Percentiles rank a stretch among this genome's conserved stretches.
These are phyloP conservation scores for Nasonia longicornis DNA, from an alignment of 1,140 invertebrate genomes.

Conservation along the genomic window DNA sequence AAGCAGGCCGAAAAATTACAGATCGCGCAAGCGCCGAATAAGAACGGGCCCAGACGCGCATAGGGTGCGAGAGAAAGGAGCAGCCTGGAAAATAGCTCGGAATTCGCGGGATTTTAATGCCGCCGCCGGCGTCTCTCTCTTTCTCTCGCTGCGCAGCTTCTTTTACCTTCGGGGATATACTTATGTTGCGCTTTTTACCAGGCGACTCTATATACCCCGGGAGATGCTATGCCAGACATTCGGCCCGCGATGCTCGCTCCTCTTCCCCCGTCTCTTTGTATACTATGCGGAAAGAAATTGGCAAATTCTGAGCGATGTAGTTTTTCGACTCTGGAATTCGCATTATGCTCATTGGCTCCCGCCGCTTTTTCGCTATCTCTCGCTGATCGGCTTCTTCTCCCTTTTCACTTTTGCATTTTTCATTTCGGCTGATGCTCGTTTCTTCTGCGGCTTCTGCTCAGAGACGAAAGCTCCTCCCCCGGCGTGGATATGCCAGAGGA, in stretches of 20 bases:
- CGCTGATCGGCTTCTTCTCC: too few species aligned
- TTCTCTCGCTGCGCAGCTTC: not conserved
- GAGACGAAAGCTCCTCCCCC: too few species aligned
- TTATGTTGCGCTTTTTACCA: slow-evolving; percentile 15
- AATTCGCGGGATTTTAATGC: slow-evolving; percentile 30
- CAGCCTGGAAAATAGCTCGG: slow-evolving; percentile 18
- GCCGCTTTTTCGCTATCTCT: not conserved
- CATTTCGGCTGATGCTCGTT: not conserved
- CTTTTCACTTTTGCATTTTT: not conserved
- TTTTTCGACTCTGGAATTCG: slow-evolving; percentile 22
- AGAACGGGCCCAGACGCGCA: not conserved
- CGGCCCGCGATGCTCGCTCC: not conserved
- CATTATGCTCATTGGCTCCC: slow-evolving; percentile 20
- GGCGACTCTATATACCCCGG: not conserved
- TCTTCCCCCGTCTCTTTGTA: too few species aligned
- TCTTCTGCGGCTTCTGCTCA: too few species aligned
- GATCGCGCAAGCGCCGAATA: slow-evolving; percentile 30
- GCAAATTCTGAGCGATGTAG: slow-evolving; percentile 27
- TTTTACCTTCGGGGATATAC: not conserved
- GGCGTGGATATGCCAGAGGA: too few species aligned
- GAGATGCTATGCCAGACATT: not conserved
- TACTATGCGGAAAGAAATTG: slow-evolving; percentile 33
- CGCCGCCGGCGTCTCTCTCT: slow-evolving; percentile 21
- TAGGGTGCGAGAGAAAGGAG: slow-evolving; percentile 12
- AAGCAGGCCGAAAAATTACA: slow-evolving; percentile 33